Evolutionary conservation across 2,797 vertebrate genomes (phyloP).

Genomic region (Alauda arvensis): DNA sequence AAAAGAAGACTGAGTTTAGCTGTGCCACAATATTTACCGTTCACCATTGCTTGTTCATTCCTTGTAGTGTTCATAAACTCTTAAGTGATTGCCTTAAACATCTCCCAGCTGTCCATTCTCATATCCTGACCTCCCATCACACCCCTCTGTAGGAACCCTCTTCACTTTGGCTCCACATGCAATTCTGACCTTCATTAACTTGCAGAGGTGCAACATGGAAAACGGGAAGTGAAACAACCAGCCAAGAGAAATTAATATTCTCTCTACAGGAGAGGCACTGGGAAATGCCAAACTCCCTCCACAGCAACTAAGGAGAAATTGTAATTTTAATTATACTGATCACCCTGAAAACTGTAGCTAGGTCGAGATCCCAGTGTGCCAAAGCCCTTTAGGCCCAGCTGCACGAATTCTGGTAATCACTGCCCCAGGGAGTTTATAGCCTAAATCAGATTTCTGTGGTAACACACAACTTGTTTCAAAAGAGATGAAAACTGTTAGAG

Average conservation of each 20-base stretch:
- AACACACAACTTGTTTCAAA: background rate
- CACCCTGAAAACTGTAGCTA: background rate
- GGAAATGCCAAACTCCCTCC: background rate
- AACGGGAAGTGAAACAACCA: background rate
- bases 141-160: background rate
- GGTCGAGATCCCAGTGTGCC: background rate
- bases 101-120: background rate
- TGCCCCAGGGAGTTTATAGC: background rate
- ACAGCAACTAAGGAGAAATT: background rate
- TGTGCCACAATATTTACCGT: background rate
- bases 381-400: background rate
- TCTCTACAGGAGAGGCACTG: background rate
- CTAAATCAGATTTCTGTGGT: background rate
- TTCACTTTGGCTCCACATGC: background rate
- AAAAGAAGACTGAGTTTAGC: background rate
- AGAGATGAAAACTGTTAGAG: background rate
- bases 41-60: background rate
- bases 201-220: background rate
- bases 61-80: background rate
- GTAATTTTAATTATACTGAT: background rate
- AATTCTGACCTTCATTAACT: background rate
- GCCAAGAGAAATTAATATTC: background rate
- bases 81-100: background rate
- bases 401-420: background rate
- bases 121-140: background rate